phyloP scores from a whole-genome alignment of 2,113 vertebrate species.

The Larimichthys polyactis region DNA sequence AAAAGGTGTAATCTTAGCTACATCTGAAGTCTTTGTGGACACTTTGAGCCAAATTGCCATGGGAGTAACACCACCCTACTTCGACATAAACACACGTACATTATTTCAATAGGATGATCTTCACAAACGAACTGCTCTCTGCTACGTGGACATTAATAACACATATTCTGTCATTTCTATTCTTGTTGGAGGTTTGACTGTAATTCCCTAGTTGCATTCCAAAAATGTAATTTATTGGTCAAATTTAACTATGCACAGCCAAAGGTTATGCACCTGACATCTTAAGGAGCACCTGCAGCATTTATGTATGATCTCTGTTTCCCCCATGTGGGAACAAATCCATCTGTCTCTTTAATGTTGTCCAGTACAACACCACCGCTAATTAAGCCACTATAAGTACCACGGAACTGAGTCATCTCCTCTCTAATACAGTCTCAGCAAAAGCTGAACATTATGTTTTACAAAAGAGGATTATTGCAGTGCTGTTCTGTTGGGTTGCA shows the following conservation, averaged over 20 bases:
- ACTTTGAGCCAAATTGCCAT: too few relatives aligned
- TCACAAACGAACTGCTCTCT: too few relatives aligned
- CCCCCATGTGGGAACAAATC: background rate
- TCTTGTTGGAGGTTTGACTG: background rate
- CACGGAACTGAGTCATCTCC: background rate
- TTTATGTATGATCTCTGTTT: background rate
- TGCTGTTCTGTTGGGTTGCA: background rate
- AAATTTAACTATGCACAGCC: background rate
- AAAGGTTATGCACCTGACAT: background rate
- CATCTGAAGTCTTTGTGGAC: too few relatives aligned
- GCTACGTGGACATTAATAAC: too few relatives aligned
- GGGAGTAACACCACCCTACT: too few relatives aligned
- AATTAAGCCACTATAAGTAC: background rate
- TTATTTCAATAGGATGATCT: too few relatives aligned
- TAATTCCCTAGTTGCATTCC: background rate
- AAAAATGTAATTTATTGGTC: background rate
- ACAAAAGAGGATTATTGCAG: background rate
- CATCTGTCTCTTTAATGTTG: background rate
- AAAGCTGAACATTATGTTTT: background rate
- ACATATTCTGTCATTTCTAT: too few relatives aligned
- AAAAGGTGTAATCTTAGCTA: too few relatives aligned
- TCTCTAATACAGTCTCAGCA: background rate
- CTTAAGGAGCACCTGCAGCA: background rate
- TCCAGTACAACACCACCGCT: background rate
- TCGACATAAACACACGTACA: too few relatives aligned